Evolutionary conservation across 2,888 invertebrate genomes (phyloP).

Genomic region (Argyresthia albistria): DNA sequence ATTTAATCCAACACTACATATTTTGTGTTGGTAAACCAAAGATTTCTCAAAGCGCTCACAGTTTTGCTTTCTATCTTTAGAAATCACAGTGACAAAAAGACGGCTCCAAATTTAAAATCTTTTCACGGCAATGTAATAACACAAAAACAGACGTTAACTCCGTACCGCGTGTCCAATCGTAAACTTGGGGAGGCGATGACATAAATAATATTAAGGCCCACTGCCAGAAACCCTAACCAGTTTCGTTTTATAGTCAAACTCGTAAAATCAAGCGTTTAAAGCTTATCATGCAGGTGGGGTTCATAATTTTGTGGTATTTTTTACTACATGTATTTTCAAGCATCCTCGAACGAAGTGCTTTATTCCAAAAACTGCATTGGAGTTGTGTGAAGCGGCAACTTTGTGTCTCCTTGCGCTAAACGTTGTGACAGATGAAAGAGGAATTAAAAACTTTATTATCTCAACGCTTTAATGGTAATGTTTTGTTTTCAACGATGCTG

Average conservation of each 20-base stretch:
- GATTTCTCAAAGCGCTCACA: not conserved
- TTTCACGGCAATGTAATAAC: conserved; percentile 39
- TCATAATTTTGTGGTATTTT: conserved; percentile 26
- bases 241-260: conserved; percentile 28
- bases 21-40: too few species aligned
- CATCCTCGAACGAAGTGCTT: not conserved
- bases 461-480: too few species aligned
- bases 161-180: conserved; percentile 26
- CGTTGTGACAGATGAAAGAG: conserved; percentile 18
- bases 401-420: conserved; percentile 22
- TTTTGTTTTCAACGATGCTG: too few species aligned
- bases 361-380: conserved; percentile 6
- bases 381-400: conserved; percentile 11
- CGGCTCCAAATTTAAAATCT: conserved; percentile 25
- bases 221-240: conserved; percentile 35
- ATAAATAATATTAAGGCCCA: conserved; percentile 56
- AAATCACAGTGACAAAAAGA: conserved; percentile 9
- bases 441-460: conserved; percentile 21
- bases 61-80: not conserved
- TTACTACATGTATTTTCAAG: conserved; percentile 19
- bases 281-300: conserved; percentile 37
- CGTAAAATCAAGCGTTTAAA: conserved; percentile 29
- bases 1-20: too few species aligned
- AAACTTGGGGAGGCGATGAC: conserved; percentile 47
- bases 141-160: conserved; percentile 45